Base-by-base conservation (phyloP, 2,888 invertebrate genomes). In the Pyrgus malvae region DNA sequence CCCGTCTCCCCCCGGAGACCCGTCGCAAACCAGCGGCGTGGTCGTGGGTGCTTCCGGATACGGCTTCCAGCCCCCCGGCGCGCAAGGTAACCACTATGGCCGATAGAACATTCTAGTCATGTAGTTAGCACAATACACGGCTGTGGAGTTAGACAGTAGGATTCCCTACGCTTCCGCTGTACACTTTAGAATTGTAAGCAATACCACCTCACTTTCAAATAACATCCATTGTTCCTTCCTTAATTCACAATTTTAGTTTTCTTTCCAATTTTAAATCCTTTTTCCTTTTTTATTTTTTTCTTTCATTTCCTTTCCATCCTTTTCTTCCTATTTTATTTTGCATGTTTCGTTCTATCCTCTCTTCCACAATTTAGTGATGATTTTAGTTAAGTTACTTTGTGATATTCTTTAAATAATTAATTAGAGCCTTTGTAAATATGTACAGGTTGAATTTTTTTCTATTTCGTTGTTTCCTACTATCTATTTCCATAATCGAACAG, bases 21-120 rank as follows among this genome's bases (percentile, higher is more conserved):
- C 94, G 37, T 90, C 92, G 60, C 94, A 94, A 79, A 93, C 94
- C 64, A 96, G 95, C 75, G 96, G 96, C 12, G 96, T 96, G 29
- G 91, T 96, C 54, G 94, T 94, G 23, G 96, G 96, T 56, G 96
- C 95, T 56, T 96, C 96, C 44, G 96, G 96, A 64, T 96, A 93
- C 77, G 96, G 96, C 65, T 96, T 96, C 80, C 95, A 96, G 58
- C 95, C 96, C 60, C 95, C 95, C 69, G 91, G 92, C 83, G 80
- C 91, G 63, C 90, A 89, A 93, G 93, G 94, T 94, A 93, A 92
- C 74, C 48, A 66, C 61, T 83, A 80, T 72, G 80, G 87, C 70
- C 80, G 80, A 75, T 86, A 80, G 73, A 73, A 67, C 70, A 68
- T 65, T 63, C 72, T 79, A 83, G 79, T 78, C 77, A 74, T 57